Conservation (phyloP, 2,888 invertebrate species). For the Nezara viridula region DNA sequence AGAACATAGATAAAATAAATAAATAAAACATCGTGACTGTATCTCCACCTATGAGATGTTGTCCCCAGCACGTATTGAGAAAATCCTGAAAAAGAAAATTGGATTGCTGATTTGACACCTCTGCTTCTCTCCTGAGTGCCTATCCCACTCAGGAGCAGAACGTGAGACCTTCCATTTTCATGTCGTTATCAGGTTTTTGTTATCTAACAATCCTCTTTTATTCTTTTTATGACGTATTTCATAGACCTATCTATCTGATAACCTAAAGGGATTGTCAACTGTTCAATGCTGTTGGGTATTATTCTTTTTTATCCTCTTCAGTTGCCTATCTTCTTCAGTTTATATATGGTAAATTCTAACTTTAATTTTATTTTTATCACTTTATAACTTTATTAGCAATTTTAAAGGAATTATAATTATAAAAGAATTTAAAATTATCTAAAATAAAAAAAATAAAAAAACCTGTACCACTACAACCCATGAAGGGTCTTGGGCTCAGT, state of each 20-base stretch:
- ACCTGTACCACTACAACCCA: too few relatives aligned
- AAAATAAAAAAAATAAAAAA: too few relatives aligned
- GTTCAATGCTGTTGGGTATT: too few relatives aligned
- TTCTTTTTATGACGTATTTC: neutral
- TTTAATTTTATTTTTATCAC: too few relatives aligned
- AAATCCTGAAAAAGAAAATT: constrained; percentile 19
- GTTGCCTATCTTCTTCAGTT: too few relatives aligned
- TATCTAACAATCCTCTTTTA: constrained; percentile 17
- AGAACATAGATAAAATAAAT: neutral
- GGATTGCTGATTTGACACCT: constrained; percentile 33
- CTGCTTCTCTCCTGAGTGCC: neutral
- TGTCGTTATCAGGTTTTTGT: neutral
- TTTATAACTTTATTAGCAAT: too few relatives aligned
- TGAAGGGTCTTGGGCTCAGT: too few relatives aligned
- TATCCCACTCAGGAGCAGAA: neutral
- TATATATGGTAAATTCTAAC: too few relatives aligned
- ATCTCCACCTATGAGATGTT: neutral
- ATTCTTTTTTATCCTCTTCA: too few relatives aligned
- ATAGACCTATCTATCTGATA: neutral
- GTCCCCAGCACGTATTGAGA: constrained; percentile 15
- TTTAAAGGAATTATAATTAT: too few relatives aligned
- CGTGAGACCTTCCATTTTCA: neutral
- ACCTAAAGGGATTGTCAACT: too few relatives aligned
- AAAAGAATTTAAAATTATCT: too few relatives aligned
- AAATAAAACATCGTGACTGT: neutral